These are phyloP conservation scores for Corydoras sp. DNA, from an alignment of 2,113 vertebrate species.

Conservation along the genomic window DNA sequence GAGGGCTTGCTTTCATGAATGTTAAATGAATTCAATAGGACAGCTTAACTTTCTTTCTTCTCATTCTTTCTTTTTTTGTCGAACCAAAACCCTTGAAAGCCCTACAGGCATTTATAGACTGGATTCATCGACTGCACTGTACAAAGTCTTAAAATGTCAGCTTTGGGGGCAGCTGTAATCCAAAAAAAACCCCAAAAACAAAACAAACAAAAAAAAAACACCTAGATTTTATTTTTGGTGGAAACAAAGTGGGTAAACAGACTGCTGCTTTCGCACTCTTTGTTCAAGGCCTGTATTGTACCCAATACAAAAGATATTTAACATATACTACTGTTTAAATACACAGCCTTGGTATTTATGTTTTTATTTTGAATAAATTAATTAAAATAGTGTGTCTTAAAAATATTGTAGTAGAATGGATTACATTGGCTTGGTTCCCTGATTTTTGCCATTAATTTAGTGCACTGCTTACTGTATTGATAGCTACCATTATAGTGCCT, in stretches of 20 bases:
- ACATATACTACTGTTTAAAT: no score
- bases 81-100: conserved; percentile 60
- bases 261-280: not conserved
- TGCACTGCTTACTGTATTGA: conserved; percentile 40
- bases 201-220: no score
- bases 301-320: no score
- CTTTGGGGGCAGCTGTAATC: conserved; percentile 56
- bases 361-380: conserved; percentile 4
- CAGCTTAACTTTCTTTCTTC: conserved; percentile 68
- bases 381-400: not conserved
- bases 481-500: conserved; percentile 44
- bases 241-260: no score
- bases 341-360: not conserved
- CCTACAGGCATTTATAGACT: conserved; percentile 62
- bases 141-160: conserved; percentile 61
- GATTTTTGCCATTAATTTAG: conserved; percentile 28
- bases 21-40: conserved; percentile 76
- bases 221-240: no score
- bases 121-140: conserved; percentile 59
- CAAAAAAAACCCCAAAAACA: conserved; percentile 40
- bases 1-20: conserved; percentile 66
- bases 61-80: conserved; percentile 32
- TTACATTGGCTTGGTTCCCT: not conserved
- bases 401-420: not conserved
- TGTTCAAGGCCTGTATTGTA: no score